Evolutionary conservation across 2,797 vertebrate genomes (phyloP), one percentile per base, ranked within the genome.

Genomic region (Parauchenoglanis ngamensis): DNA sequence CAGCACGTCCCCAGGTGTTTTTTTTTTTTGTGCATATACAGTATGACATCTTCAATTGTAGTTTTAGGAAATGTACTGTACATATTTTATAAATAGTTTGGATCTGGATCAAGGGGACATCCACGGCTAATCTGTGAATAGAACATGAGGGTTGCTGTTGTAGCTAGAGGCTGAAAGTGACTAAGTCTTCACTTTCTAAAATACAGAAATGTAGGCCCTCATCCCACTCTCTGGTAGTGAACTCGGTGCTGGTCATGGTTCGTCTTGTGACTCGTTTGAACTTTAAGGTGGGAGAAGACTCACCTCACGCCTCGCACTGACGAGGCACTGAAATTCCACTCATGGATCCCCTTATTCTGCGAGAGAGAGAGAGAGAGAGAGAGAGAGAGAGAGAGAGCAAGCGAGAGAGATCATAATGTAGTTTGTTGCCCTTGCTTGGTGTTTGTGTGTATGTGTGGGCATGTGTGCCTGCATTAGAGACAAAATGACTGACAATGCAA

Each of bases 261-360:
- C 19, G 31, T 57, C 54, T 56, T 78, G 28, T 57, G 54, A 35
- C 54, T 78, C 31, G 19, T 57, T 12, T 78, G 54, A 35, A 78
- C 52, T 59, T 11, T 28, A 49, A 63, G 79, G 35, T 46, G 25
- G 3, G 35, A 75, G n/a, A 70, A 15, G 49, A 77, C 44, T 94
- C 90, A 96, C 96, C 96, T 97, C 90, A 96, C 96, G 21, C 98
- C 98, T 87, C 98, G 96, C 79, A 99, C 96, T 2, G 97, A 97
- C 4, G 96, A 92, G 70, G 97, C 97, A 85, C 94, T 96, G 91
- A 99, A 99, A 94, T 99, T 98, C 98, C 98, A 99, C 92, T 99
- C 98, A 0, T 99, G 97, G 89, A 99, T 97, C 85, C 98, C 98
- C 87, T 98, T 98, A 95, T 97, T 92, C 93, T 97, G n/a, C n/a